Percentiles rank a stretch among this genome's conserved stretches.
Evolutionary conservation across 2,888 invertebrate species (phyloP).

Genomic region (Drosophila mimetica): DNA sequence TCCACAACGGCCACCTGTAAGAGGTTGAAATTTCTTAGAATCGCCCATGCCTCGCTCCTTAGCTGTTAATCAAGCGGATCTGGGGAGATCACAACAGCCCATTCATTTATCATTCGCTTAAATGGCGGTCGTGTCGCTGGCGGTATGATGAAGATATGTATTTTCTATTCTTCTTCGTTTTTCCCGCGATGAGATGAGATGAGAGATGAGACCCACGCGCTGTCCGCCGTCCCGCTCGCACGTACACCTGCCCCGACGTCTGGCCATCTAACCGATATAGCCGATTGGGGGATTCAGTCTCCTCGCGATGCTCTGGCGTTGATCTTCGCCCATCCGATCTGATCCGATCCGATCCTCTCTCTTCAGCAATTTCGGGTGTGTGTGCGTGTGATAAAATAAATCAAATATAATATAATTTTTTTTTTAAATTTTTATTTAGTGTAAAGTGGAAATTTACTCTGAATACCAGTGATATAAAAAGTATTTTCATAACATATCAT

Average conservation of each 20-base stretch:
- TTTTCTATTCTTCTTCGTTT: neutral
- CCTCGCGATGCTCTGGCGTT: constrained; percentile 75
- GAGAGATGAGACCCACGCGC: constrained; percentile 1
- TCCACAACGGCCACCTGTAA: constrained; percentile 27
- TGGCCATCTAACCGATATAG: constrained; percentile 6
- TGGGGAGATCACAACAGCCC: constrained; percentile 22
- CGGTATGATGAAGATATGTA: constrained; percentile 1
- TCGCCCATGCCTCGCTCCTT: neutral
- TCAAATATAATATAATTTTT: constrained; percentile 11
- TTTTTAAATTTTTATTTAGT: constrained; percentile 14
- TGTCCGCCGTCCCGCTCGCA: neutral
- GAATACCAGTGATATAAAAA: too few species aligned
- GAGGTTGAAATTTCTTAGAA: neutral
- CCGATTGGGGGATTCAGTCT: constrained; percentile 57
- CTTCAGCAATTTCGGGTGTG: constrained; percentile 2
- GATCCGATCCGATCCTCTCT: constrained; percentile 25
- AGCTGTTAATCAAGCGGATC: constrained; percentile 12
- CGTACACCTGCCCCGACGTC: constrained; percentile 1
- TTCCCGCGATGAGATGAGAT: neutral
- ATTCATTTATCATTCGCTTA: constrained; percentile 66
- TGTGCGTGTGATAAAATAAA: constrained; percentile 15
- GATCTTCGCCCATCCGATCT: constrained; percentile 48
- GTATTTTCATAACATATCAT: too few species aligned
- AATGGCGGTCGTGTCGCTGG: constrained; percentile 44
- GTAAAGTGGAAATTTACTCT: constrained; percentile 8